Conservation (phyloP, 2,113 vertebrate species). For the Corythornis madagascariensis region DNA sequence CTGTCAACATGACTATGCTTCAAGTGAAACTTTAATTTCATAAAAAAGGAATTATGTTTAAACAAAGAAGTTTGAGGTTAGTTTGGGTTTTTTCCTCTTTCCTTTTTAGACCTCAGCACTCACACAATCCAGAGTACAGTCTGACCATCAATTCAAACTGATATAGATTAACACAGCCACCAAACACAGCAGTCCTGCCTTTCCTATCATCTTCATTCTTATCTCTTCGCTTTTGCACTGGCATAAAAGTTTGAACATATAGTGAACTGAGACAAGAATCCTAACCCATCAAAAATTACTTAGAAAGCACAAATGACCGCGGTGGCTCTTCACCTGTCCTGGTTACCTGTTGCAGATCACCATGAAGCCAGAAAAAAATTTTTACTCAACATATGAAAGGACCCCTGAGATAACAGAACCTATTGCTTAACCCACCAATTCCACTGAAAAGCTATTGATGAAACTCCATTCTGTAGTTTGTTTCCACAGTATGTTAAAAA, state of each 20-base stretch:
- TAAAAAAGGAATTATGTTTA: too few species aligned
- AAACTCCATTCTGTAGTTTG: neutral
- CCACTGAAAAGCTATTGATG: neutral
- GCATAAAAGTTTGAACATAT: neutral
- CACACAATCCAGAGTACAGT: neutral
- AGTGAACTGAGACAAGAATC: neutral
- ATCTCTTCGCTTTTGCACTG: neutral
- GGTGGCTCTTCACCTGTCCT: neutral
- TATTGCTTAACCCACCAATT: neutral
- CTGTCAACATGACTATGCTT: neutral
- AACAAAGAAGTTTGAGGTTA: neutral
- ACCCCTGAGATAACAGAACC: neutral
- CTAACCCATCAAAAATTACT: neutral
- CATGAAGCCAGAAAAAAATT: neutral
- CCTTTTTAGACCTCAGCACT: neutral
- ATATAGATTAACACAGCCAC: neutral
- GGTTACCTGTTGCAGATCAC: neutral
- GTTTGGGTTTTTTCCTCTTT: neutral
- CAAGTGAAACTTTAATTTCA: neutral
- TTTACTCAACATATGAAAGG: neutral
- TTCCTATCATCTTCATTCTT: neutral
- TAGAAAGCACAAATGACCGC: neutral
- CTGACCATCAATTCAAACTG: neutral
- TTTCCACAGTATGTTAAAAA: neutral
- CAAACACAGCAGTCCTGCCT: neutral